These are phyloP conservation scores for Drosophila phalerata DNA, from an alignment of 2,888 invertebrate species.

Conservation along the genomic window DNA sequence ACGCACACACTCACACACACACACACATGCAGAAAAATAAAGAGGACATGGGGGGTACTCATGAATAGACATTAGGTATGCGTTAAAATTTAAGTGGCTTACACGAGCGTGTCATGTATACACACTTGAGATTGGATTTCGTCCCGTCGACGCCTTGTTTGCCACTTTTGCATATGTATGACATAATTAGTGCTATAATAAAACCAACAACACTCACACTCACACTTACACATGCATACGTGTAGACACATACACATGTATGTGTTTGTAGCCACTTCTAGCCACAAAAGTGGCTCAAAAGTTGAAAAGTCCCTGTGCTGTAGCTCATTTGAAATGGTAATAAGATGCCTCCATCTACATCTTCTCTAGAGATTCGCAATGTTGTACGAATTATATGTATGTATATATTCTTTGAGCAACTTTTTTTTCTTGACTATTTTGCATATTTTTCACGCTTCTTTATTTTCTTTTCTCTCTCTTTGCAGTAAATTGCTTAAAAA, in stretches of 20 bases:
- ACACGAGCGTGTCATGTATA: conserved; percentile 71
- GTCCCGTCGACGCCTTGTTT: conserved; percentile 60
- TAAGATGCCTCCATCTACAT: conserved; percentile 47
- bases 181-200: conserved; percentile 79
- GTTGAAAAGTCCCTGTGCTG: conserved; percentile 67
- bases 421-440: conserved; percentile 46
- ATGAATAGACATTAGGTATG: conserved; percentile 77
- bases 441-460: conserved; percentile 68
- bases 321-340: conserved; percentile 75
- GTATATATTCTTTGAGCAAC: conserved; percentile 16
- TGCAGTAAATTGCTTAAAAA: conserved; percentile 73
- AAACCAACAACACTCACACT: conserved; percentile 47
- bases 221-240: too few relatives aligned
- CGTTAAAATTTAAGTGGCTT: conserved; percentile 78
- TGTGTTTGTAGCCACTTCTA: conserved; percentile 48
- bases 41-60: conserved; percentile 27
- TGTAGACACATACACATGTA: background rate
- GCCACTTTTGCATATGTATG: conserved; percentile 80
- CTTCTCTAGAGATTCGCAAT: conserved; percentile 23
- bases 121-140: conserved; percentile 49
- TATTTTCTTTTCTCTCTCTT: conserved; percentile 35
- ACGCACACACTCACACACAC: conserved; percentile 16
- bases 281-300: conserved; percentile 50
- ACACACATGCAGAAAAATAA: background rate
- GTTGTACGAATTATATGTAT: background rate